These are phyloP conservation scores for Drosophila anomelani DNA, from an alignment of 2,888 invertebrate species.

Conservation along the genomic window DNA sequence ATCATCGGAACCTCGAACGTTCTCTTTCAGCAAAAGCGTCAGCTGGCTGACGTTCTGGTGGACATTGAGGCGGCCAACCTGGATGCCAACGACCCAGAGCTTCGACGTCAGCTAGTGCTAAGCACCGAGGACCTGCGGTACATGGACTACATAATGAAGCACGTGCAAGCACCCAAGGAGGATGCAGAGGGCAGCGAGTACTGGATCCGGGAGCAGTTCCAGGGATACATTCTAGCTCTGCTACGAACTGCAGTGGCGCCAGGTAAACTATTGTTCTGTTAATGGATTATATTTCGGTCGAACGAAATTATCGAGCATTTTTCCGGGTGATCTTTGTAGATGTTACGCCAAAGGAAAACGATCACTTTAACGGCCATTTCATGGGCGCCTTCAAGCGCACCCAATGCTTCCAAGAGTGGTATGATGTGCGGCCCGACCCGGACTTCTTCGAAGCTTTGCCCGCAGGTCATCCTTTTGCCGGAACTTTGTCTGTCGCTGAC, in stretches of 20 bases:
- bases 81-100: conserved; percentile 91
- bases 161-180: conserved; percentile 88
- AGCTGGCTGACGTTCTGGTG: conserved; percentile 95
- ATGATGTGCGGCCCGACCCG: conserved; percentile 87
- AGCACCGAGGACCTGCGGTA: conserved; percentile 98
- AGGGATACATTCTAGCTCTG: conserved; percentile 92
- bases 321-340: conserved; percentile 82
- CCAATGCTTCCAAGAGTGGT: conserved; percentile 95
- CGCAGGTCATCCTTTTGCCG: conserved; percentile 96
- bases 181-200: conserved; percentile 96
- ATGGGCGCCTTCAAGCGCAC: conserved; percentile 94
- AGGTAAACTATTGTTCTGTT: conserved; percentile 34
- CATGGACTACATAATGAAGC: conserved; percentile 95
- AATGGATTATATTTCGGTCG: too few species aligned
- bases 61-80: conserved; percentile 95
- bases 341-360: conserved; percentile 90
- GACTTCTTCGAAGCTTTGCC: conserved; percentile 89
- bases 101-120: conserved; percentile 93
- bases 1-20: conserved; percentile 99
- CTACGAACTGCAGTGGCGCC: conserved; percentile 88
- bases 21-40: conserved; percentile 97
- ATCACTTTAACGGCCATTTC: conserved; percentile 94
- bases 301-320: neutral
- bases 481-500: conserved; percentile 96
- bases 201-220: conserved; percentile 98